These are phyloP conservation scores for Cyprinodon tularosa DNA, from an alignment of 2,113 vertebrate species.

Conservation along the genomic window DNA sequence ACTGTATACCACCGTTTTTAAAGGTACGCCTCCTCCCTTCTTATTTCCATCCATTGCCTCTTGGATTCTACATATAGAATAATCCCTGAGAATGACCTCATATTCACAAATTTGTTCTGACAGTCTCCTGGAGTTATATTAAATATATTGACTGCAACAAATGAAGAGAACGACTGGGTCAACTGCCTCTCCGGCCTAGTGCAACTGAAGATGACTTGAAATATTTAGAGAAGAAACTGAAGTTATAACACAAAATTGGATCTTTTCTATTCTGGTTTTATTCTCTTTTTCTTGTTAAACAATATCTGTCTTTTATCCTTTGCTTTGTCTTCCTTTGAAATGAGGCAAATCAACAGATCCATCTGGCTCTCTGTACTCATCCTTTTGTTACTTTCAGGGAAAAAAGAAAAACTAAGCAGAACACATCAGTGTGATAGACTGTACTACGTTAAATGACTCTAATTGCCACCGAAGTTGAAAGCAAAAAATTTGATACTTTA, in stretches of 20 bases:
- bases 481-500: slow-evolving; percentile 17
- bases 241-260: not conserved
- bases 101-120: slow-evolving; percentile 48
- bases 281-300: not conserved
- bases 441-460: slow-evolving; percentile 8
- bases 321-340: not conserved
- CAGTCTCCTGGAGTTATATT: slow-evolving; percentile 43
- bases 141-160: slow-evolving; percentile 67
- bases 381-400: slow-evolving; percentile 13
- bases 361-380: not conserved
- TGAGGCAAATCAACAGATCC: not conserved
- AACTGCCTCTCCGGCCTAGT: not conserved
- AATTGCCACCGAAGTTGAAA: slow-evolving; percentile 15
- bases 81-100: slow-evolving; percentile 67
- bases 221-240: not conserved
- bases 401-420: not conserved
- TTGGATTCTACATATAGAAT: slow-evolving; percentile 56
- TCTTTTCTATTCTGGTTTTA: not conserved
- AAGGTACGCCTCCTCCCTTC: slow-evolving; percentile 58
- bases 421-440: not conserved
- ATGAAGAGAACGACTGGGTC: slow-evolving; percentile 4
- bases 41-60: slow-evolving; percentile 24
- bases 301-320: slow-evolving; percentile 1
- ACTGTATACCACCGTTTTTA: slow-evolving; percentile 10
- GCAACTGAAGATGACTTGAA: slow-evolving; percentile 51